Conservation (phyloP, 2,797 vertebrate species). For the Thunnus albacares region DNA sequence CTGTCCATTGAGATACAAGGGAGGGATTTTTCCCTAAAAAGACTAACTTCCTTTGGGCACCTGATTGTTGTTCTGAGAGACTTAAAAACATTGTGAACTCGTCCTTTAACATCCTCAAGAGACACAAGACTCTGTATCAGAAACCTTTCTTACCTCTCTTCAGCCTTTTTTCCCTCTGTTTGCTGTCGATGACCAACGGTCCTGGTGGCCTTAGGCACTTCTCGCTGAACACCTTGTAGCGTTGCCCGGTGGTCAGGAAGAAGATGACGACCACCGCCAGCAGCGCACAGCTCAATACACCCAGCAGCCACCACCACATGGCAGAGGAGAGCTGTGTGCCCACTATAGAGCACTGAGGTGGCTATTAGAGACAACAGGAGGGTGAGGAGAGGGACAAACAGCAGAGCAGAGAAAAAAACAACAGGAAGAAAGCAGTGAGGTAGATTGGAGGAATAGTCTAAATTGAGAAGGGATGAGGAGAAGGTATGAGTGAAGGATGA, state of each 20-base stretch:
- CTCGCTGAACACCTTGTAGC: constrained; percentile 75
- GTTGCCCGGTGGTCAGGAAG: constrained; percentile 50
- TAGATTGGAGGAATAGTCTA: not conserved
- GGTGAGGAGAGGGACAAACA: not conserved
- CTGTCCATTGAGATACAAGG: too few relatives aligned
- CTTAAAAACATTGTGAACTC: too few relatives aligned
- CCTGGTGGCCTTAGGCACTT: constrained; percentile 64
- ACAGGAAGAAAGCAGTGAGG: not conserved
- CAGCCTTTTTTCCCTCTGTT: constrained; percentile 79
- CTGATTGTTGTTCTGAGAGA: too few relatives aligned
- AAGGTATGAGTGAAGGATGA: not conserved
- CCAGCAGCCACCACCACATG: constrained; percentile 77
- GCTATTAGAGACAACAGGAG: not conserved
- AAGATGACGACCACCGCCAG: constrained; percentile 32
- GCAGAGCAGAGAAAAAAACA: not conserved
- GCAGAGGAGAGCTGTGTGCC: not conserved
- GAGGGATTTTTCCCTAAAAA: too few relatives aligned
- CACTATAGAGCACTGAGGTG: not conserved
- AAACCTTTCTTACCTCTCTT: constrained; percentile 78
- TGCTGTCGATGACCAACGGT: constrained; percentile 76
- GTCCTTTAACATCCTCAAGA: not conserved
- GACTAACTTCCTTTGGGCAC: too few relatives aligned
- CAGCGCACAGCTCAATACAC: constrained; percentile 40
- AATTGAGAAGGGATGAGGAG: not conserved
- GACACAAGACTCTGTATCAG: not conserved